Conservation (phyloP, 1,140 invertebrate genomes). For the Gryon sp. region DNA sequence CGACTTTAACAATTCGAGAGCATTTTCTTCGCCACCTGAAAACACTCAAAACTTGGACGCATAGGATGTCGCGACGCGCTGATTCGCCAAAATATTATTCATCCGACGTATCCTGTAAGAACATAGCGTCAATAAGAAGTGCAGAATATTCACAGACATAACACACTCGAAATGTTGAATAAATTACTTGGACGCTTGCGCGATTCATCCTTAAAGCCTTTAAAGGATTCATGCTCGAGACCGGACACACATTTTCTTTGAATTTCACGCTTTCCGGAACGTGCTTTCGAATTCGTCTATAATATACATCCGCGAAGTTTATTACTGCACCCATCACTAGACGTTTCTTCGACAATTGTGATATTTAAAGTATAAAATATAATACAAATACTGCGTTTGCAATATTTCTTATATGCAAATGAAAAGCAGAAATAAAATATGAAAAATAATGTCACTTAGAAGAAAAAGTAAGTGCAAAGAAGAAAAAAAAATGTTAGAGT, state of each 20-base stretch:
- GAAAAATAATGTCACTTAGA: too few relatives aligned
- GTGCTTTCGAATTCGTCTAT: slow-evolving; percentile 61
- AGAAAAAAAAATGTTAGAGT: too few relatives aligned
- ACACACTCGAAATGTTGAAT: slow-evolving; percentile 67
- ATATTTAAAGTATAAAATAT: slow-evolving; percentile 62
- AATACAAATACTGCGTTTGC: too few relatives aligned
- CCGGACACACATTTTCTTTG: slow-evolving; percentile 74
- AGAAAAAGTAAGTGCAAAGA: too few relatives aligned
- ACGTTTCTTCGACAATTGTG: slow-evolving; percentile 41
- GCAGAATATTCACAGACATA: slow-evolving; percentile 59
- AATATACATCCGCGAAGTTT: slow-evolving; percentile 42
- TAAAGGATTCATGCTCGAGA: slow-evolving; percentile 70
- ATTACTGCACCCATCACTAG: slow-evolving; percentile 56
- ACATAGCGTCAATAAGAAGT: slow-evolving; percentile 26
- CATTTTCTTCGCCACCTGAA: too few relatives aligned
- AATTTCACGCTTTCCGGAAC: slow-evolving; percentile 72
- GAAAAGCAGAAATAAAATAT: too few relatives aligned
- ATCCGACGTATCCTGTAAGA: slow-evolving; percentile 5
- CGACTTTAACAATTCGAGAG: too few relatives aligned
- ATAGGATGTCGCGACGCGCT: background rate
- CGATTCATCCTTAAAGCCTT: slow-evolving; percentile 59
- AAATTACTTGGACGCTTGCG: slow-evolving; percentile 65
- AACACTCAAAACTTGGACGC: slow-evolving; percentile 6
- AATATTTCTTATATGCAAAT: too few relatives aligned
- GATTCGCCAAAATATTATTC: slow-evolving; percentile 25